These are phyloP conservation scores for Allophyes oxyacanthae DNA, from an alignment of 2,888 invertebrate species.

Conservation along the genomic window DNA sequence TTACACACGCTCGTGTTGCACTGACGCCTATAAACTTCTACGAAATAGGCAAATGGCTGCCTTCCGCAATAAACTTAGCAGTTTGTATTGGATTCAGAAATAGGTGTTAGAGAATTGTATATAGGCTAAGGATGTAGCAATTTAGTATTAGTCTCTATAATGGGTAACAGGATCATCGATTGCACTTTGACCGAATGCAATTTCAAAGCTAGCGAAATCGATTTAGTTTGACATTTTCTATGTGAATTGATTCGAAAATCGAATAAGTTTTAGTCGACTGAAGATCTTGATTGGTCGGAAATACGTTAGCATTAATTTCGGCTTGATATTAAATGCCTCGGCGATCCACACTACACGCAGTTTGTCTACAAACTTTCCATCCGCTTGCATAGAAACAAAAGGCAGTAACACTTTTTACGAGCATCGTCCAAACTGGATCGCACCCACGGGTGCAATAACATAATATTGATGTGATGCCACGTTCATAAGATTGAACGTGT, in stretches of 20 bases:
- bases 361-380: constrained; percentile 29
- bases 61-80: constrained; percentile 41
- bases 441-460: constrained; percentile 47
- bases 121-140: constrained; percentile 11
- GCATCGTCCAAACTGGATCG: constrained; percentile 40
- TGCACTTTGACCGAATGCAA: constrained; percentile 30
- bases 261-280: constrained; percentile 32
- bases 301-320: too few relatives aligned
- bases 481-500: constrained; percentile 44
- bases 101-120: constrained; percentile 14
- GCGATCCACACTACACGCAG: neutral
- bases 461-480: constrained; percentile 48
- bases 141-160: constrained; percentile 27
- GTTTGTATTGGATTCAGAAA: constrained; percentile 17
- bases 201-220: constrained; percentile 31
- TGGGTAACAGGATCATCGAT: constrained; percentile 14
- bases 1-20: constrained; percentile 39
- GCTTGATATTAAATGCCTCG: constrained; percentile 11
- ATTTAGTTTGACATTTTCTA: constrained; percentile 35
- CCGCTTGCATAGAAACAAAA: constrained; percentile 39
- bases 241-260: constrained; percentile 3
- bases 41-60: constrained; percentile 25
- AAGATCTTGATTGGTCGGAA: too few relatives aligned
- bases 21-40: constrained; percentile 33
- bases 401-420: constrained; percentile 43